Percentiles rank a stretch among this genome's conserved stretches.
These are phyloP conservation scores for Stenurella melanura DNA, from an alignment of 2,888 invertebrate genomes.

Conservation along the genomic window DNA sequence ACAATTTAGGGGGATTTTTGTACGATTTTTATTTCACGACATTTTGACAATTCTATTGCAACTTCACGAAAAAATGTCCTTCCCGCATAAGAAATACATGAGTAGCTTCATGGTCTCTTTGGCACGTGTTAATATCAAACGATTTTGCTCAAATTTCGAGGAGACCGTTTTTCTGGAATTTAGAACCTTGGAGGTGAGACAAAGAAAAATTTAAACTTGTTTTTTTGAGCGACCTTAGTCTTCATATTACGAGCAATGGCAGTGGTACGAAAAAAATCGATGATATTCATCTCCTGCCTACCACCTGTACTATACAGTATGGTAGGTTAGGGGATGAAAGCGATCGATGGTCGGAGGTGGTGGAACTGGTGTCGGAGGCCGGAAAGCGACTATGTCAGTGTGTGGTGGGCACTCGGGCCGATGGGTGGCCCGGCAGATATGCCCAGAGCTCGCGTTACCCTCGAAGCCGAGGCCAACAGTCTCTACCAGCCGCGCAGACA, in stretches of 20 bases:
- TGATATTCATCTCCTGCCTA: slow-evolving; percentile 5
- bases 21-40: too few relatives aligned
- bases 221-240: too few relatives aligned
- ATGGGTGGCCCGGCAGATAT: slow-evolving; percentile 67
- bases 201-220: too few relatives aligned
- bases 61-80: too few relatives aligned
- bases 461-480: slow-evolving; percentile 64
- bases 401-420: slow-evolving; percentile 65
- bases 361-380: slow-evolving; percentile 48
- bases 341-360: slow-evolving; percentile 59
- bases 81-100: too few relatives aligned
- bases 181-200: too few relatives aligned
- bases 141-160: too few relatives aligned
- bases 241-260: neutral
- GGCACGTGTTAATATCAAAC: too few relatives aligned
- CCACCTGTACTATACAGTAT: slow-evolving; percentile 41
- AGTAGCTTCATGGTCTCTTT: too few relatives aligned
- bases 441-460: slow-evolving; percentile 66
- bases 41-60: too few relatives aligned
- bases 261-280: neutral
- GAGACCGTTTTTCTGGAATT: too few relatives aligned
- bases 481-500: slow-evolving; percentile 64
- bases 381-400: slow-evolving; percentile 57
- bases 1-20: too few relatives aligned
- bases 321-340: slow-evolving; percentile 56